Base-by-base conservation (phyloP, 2,113 vertebrate genomes). In the Alosa alosa region DNA sequence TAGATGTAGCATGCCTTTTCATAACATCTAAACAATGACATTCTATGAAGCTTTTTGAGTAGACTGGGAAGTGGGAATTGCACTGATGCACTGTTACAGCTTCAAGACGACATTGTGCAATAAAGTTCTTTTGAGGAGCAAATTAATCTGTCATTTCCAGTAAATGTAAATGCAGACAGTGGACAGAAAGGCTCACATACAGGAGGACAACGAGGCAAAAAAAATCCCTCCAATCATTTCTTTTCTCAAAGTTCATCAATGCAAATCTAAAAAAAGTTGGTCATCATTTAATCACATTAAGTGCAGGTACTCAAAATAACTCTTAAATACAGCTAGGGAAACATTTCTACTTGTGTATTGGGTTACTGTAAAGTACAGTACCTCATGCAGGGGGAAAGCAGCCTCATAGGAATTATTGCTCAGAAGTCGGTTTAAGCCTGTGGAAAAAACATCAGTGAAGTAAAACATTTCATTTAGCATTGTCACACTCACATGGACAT, bases 361-460 rank as follows among this genome's bases (percentile, higher is more conserved):
- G 10, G 31, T 18, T 17, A 39, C 36, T 39, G 11, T 10, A 25
- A 31, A 68, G 64, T 39, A 13, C 31, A 78, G 36, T 88, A 99
- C 98, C 97, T 99, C 98, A 88, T 99, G 98, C 39, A 97, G 98
- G 83, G 98, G 98, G 92, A 99, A 99, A 6, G 98, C 98, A 89
- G 98, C 98, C 92, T 99, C 98, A 17, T 99, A 99, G 0, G 98
- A 98, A 85, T 95, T 96, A 91, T 99, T 99, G 90, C 94, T 97
- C 90, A 99, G 93, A 87, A 99, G 93, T 31, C 98, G 97, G 90
- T 96, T 98, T 89, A 99, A 98, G 91, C 98, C 98, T 99, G 84
- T 89, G 88, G 0, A 5, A 78, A 17, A 78, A 39, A 72, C 64
- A 11, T 36, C 64, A 36, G 31, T 78, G 25, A 60, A 60, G 55